A percentile compares a stretch with the other conserved stretches of the same genome.
These are phyloP conservation scores for Vulpes vulpes DNA, from an alignment of 2,113 vertebrate species.

Conservation along the genomic window DNA sequence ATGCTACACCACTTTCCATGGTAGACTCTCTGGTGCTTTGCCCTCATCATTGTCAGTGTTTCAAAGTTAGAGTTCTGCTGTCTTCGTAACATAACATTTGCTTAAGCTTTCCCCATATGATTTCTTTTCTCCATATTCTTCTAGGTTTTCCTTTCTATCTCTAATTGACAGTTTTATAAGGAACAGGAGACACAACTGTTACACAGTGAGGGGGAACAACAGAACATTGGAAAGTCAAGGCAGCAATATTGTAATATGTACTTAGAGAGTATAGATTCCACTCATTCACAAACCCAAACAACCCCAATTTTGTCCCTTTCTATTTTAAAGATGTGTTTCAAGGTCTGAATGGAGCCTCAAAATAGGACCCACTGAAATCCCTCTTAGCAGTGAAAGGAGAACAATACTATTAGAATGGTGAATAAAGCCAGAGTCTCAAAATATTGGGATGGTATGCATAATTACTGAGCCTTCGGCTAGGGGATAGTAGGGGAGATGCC, in stretches of 20 bases:
- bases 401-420: slow-evolving; percentile 74
- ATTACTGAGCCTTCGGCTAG: slow-evolving; percentile 51
- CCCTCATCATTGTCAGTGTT: neutral
- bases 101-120: slow-evolving; percentile 32
- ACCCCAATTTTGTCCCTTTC: slow-evolving; percentile 75
- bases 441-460: slow-evolving; percentile 62
- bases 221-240: slow-evolving; percentile 52
- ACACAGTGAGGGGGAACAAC: neutral
- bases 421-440: slow-evolving; percentile 77
- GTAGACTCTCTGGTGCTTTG: neutral
- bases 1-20: neutral
- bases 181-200: slow-evolving; percentile 15
- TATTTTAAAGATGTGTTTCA: slow-evolving; percentile 78
- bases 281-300: slow-evolving; percentile 77
- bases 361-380: slow-evolving; percentile 74
- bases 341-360: slow-evolving; percentile 73
- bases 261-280: slow-evolving; percentile 60
- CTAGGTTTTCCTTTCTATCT: slow-evolving; percentile 31
- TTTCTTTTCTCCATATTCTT: slow-evolving; percentile 32
- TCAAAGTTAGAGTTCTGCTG: neutral
- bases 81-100: slow-evolving; percentile 3
- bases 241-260: slow-evolving; percentile 10
- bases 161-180: slow-evolving; percentile 54
- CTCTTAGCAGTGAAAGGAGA: slow-evolving; percentile 69
- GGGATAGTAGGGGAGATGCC: slow-evolving; percentile 64